A percentile compares a stretch with the other conserved stretches of the same genome.
Conservation (phyloP, 1,140 invertebrate species). For the Archegozetes longisetosus region DNA sequence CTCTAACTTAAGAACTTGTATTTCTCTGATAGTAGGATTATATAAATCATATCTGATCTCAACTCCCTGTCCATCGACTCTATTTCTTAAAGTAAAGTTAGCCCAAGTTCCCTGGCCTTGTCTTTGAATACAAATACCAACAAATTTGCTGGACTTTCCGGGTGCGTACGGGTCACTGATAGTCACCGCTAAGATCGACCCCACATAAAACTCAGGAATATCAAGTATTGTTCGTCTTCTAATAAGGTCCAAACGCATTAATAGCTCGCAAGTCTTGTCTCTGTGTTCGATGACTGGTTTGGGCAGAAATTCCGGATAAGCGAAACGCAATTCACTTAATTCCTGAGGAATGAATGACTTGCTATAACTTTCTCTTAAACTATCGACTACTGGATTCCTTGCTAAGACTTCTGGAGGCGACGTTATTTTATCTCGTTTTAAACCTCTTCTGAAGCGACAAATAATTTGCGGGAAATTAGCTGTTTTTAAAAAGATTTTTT, state of each 20-base stretch:
- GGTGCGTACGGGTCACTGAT: conserved; percentile 69
- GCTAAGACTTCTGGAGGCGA: neutral
- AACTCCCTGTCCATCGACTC: conserved; percentile 65
- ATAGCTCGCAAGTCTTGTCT: conserved; percentile 63
- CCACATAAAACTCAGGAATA: conserved; percentile 51
- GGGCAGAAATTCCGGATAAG: conserved; percentile 89
- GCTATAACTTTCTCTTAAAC: neutral
- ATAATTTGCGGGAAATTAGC: neutral
- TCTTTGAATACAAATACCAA: conserved; percentile 87
- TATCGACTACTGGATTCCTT: neutral
- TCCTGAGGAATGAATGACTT: conserved; percentile 10
- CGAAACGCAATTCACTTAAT: conserved; percentile 34
- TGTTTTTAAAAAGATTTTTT: too few species aligned
- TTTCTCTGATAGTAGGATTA: conserved; percentile 73
- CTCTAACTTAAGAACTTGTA: conserved; percentile 79
- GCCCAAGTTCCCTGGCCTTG: conserved; percentile 59
- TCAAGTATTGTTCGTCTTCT: conserved; percentile 58
- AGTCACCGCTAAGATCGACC: conserved; percentile 80
- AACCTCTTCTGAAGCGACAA: neutral
- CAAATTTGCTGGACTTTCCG: conserved; percentile 70
- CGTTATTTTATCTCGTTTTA: neutral
- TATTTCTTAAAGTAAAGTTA: conserved; percentile 74
- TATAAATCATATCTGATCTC: conserved; percentile 83
- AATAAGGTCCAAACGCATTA: conserved; percentile 86
- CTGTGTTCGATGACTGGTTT: conserved; percentile 57